These are phyloP conservation scores for Columba guinea DNA, from an alignment of 2,797 vertebrate species.

Conservation along the genomic window DNA sequence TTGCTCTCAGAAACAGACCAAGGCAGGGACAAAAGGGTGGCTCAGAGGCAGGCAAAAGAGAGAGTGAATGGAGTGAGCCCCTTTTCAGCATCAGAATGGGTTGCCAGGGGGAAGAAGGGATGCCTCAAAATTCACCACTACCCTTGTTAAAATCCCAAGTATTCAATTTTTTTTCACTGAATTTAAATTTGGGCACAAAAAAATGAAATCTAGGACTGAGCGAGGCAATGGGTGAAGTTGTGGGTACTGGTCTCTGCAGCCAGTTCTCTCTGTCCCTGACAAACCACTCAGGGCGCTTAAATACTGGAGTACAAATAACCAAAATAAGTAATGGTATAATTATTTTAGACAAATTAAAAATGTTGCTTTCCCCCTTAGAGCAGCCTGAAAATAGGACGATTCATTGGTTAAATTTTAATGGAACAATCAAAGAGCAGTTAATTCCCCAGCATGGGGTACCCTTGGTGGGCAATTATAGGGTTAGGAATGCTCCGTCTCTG, in stretches of 20 bases:
- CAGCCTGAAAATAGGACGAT: slow-evolving; percentile 64
- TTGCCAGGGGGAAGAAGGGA: rapidly evolving
- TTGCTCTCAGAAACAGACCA: neutral
- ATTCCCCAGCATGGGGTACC: slow-evolving; percentile 71
- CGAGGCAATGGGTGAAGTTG: neutral
- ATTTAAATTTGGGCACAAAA: neutral
- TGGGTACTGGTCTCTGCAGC: neutral
- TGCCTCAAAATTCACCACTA: neutral
- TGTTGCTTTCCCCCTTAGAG: slow-evolving; percentile 54
- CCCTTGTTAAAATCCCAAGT: rapidly evolving
- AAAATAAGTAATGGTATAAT: slow-evolving; percentile 64
- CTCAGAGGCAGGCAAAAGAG: neutral
- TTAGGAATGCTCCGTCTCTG: slow-evolving; percentile 66
- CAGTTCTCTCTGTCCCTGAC: neutral
- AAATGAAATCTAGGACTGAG: neutral
- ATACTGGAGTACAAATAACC: slow-evolving; percentile 42
- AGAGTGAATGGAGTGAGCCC: neutral
- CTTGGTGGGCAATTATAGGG: slow-evolving; percentile 64
- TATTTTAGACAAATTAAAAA: slow-evolving; percentile 69
- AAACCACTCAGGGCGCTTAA: neutral
- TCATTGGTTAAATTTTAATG: slow-evolving; percentile 74
- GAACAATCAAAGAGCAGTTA: slow-evolving; percentile 74
- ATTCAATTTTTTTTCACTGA: neutral
- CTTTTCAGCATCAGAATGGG: rapidly evolving
- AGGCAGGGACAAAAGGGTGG: neutral